Base-by-base conservation (phyloP, 2,113 vertebrate genomes). In the Dasypus novemcinctus region DNA sequence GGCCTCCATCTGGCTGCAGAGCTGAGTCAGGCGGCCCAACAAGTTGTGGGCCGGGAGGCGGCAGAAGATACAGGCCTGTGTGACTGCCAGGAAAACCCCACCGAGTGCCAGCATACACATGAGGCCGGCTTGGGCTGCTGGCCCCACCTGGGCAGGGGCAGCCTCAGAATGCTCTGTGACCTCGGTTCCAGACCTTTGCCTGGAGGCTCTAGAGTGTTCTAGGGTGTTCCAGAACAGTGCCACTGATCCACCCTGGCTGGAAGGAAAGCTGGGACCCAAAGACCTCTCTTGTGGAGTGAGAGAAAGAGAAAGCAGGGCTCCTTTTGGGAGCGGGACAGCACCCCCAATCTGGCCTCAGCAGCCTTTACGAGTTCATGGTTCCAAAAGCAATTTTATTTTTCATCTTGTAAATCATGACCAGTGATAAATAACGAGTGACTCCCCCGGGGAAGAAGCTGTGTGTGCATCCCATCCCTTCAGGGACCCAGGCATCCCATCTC, bases 21-120 rank as follows among this genome's bases (percentile, higher is more conserved):
- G 79, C 46, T 1, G 59, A 88, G 84, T 93, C 80, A 98, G 86
- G 49, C 89, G 97, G 41, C 59, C 72, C 0, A 74, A 41, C 76
- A 98, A 74, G 93, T 94, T 75, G 27, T 59, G 96, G 38, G 15
- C 54, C 31, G 95, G 94, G 71, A 97, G 87, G 25, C 85, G 96
- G 80, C 97, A 98, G 83, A 97, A 97, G 80, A 98, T 43, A 79
- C 97, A 98, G 87, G 97, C 97, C 90, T 96, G 71, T n/a, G 87
- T 25, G 0, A 64, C 72, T 29, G 52, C 91, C 91, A 96, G 71
- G 75, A 96, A 90, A 69, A 90, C 38, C 49, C 71, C 91, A 17
- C 83, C 64, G 4, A 97, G 54, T 20, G 68, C 87, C 93, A 96
- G 75, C 5, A 43, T 2, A 96, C 96, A 97, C 97, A 98, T 96